Evolutionary conservation across 2,797 vertebrate genomes (phyloP).

Genomic region (Danio aesculapii): DNA sequence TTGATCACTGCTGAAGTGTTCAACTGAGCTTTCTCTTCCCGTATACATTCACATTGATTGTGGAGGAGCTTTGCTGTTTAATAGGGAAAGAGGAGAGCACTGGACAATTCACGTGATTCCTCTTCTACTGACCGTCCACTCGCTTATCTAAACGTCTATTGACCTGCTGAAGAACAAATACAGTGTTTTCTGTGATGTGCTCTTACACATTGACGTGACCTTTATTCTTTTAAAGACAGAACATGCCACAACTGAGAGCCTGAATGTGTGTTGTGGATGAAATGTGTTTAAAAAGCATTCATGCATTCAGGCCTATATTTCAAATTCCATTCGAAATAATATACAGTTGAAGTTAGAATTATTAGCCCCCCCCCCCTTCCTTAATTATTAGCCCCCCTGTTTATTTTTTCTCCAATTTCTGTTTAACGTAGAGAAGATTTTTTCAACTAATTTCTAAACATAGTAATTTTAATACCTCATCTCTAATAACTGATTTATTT

Average conservation of each 20-base stretch:
- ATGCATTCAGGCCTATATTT: too few relatives aligned
- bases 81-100: slow-evolving; percentile 32
- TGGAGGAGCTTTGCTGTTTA: slow-evolving; percentile 43
- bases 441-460: too few relatives aligned
- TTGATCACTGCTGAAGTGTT: slow-evolving; percentile 34
- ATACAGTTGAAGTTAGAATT: too few relatives aligned
- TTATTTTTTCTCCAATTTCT: too few relatives aligned
- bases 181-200: not conserved
- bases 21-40: slow-evolving; percentile 31
- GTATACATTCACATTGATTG: slow-evolving; percentile 46
- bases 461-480: too few relatives aligned
- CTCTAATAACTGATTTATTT: too few relatives aligned
- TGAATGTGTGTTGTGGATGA: not conserved
- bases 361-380: too few relatives aligned
- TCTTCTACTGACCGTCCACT: slow-evolving; percentile 7
- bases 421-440: too few relatives aligned
- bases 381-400: too few relatives aligned
- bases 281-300: not conserved
- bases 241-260: not conserved
- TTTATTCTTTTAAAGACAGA: slow-evolving; percentile 16
- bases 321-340: not conserved
- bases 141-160: not conserved
- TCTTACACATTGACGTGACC: not conserved
- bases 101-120: slow-evolving; percentile 14
- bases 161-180: not conserved